Percentiles rank a stretch among this genome's conserved stretches.
Evolutionary conservation across 2,797 vertebrate species (phyloP).

Genomic region (Chloroceryle amazona): DNA sequence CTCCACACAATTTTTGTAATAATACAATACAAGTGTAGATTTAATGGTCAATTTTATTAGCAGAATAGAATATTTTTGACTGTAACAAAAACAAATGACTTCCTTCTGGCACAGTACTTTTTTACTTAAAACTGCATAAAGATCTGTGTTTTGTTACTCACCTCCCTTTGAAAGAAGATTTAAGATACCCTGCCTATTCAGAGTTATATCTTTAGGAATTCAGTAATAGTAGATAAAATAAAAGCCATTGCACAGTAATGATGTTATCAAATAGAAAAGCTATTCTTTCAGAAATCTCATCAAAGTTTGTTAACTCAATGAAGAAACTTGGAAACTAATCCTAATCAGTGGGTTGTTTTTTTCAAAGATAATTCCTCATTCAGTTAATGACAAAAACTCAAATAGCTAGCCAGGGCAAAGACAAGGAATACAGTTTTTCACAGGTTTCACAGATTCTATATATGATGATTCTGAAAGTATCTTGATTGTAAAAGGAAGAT

Average conservation of each 20-base stretch:
- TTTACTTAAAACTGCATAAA: constrained; percentile 14
- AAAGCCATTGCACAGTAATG: constrained; percentile 13
- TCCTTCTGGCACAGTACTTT: not conserved
- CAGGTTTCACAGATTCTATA: not conserved
- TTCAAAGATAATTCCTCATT: not conserved
- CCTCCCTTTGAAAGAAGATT: not conserved
- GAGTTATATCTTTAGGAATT: constrained; percentile 26
- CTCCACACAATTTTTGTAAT: constrained; percentile 7
- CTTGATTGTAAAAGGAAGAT: not conserved
- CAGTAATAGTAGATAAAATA: constrained; percentile 9
- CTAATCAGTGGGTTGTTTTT: not conserved
- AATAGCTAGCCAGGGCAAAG: not conserved
- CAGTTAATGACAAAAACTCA: not conserved
- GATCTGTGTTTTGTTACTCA: constrained; percentile 30
- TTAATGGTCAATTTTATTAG: constrained; percentile 56
- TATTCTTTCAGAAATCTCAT: constrained; percentile 40
- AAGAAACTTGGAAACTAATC: constrained; percentile 51
- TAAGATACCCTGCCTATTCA: constrained; percentile 23
- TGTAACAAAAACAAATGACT: constrained; percentile 22
- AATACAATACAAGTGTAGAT: constrained; percentile 44
- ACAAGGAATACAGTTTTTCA: not conserved
- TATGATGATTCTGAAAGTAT: not conserved
- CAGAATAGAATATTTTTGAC: constrained; percentile 16
- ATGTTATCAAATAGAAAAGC: constrained; percentile 7
- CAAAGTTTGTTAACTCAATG: constrained; percentile 37